Conservation (phyloP, 2,113 vertebrate species). For the Hucho hucho region DNA sequence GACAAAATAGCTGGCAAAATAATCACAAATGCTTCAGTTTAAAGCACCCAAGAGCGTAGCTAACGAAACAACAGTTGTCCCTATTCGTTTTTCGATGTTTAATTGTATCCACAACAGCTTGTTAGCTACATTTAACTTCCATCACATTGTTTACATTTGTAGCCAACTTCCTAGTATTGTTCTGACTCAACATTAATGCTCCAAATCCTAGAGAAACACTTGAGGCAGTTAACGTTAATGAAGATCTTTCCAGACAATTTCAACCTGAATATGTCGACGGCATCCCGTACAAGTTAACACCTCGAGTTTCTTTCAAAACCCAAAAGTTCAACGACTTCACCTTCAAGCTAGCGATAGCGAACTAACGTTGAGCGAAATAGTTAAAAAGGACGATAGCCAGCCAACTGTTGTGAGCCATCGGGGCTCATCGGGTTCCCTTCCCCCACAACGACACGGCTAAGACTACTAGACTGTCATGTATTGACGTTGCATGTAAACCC, state of each 20-base stretch:
- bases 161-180: too few relatives aligned
- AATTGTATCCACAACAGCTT: too few relatives aligned
- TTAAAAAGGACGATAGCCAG: slow-evolving; percentile 58
- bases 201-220: not conserved
- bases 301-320: slow-evolving; percentile 2
- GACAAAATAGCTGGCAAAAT: too few relatives aligned
- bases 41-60: too few relatives aligned
- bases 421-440: slow-evolving; percentile 58
- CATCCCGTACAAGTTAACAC: not conserved
- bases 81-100: too few relatives aligned
- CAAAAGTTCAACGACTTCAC: slow-evolving; percentile 69
- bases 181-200: too few relatives aligned
- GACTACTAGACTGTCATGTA: slow-evolving; percentile 43
- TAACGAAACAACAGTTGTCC: too few relatives aligned
- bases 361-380: slow-evolving; percentile 37
- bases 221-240: not conserved
- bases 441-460: slow-evolving; percentile 62
- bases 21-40: too few relatives aligned
- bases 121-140: too few relatives aligned
- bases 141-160: too few relatives aligned
- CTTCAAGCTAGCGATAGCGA: slow-evolving; percentile 22
- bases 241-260: not conserved
- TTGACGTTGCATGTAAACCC: slow-evolving; percentile 27
- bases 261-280: slow-evolving; percentile 15
- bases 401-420: slow-evolving; percentile 65